These are phyloP conservation scores for Piscicola geometra DNA, from an alignment of 2,888 invertebrate species.

Conservation along the genomic window DNA sequence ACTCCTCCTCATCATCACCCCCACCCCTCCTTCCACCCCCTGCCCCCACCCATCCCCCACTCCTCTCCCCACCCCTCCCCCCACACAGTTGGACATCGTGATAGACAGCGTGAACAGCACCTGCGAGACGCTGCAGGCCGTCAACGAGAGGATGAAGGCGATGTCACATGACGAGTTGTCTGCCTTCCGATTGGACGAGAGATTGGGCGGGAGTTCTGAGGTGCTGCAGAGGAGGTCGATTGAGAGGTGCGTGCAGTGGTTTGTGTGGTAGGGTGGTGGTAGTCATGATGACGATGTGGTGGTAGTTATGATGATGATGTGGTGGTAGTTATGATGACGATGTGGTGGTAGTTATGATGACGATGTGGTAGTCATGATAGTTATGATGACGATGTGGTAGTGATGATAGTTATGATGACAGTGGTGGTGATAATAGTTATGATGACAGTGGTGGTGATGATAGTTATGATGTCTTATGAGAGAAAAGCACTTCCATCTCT, in stretches of 20 bases:
- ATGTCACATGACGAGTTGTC: slow-evolving; percentile 83
- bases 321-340: too few relatives aligned
- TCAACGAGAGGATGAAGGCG: slow-evolving; percentile 79
- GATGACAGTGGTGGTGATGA: too few relatives aligned
- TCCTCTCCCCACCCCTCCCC: not conserved
- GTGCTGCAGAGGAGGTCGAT: slow-evolving; percentile 88
- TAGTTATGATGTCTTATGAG: too few relatives aligned
- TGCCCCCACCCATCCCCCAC: not conserved
- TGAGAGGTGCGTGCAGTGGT: slow-evolving; percentile 62
- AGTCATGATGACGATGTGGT: too few relatives aligned
- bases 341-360: too few relatives aligned
- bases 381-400: too few relatives aligned
- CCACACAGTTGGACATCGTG: slow-evolving; percentile 78
- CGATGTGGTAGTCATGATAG: too few relatives aligned
- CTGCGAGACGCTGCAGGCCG: slow-evolving; percentile 83
- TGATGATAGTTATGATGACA: too few relatives aligned
- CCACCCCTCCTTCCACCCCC: not conserved
- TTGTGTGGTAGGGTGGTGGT: too few relatives aligned
- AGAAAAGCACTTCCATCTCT: too few relatives aligned
- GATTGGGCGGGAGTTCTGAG: slow-evolving; percentile 82
- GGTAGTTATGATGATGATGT: not conserved
- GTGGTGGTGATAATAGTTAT: too few relatives aligned
- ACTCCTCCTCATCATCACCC: not conserved
- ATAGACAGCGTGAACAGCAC: slow-evolving; percentile 93
- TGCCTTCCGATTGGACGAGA: slow-evolving; percentile 82